Conservation (phyloP, 2,113 vertebrate genomes). For the Catharus minimus region DNA sequence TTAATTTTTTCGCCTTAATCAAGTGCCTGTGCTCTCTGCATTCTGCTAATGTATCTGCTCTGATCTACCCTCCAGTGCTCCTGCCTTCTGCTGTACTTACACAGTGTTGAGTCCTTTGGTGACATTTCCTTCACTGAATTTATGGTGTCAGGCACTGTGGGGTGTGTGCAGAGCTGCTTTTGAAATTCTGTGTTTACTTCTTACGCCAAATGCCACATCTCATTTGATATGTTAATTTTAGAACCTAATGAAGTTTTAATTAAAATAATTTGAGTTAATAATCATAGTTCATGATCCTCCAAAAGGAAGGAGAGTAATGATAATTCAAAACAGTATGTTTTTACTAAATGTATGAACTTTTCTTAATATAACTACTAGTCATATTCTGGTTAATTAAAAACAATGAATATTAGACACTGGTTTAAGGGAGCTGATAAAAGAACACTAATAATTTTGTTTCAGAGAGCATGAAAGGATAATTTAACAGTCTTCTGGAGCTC, state of each 20-base stretch:
- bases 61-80: background rate
- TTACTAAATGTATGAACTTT: background rate
- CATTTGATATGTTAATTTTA: slow-evolving; percentile 62
- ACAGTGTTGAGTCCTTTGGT: background rate
- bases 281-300: slow-evolving; percentile 29
- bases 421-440: background rate
- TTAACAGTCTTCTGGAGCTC: background rate
- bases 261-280: slow-evolving; percentile 64
- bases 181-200: slow-evolving; percentile 35
- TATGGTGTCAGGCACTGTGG: background rate
- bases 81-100: background rate
- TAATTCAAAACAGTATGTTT: slow-evolving; percentile 15
- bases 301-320: slow-evolving; percentile 16
- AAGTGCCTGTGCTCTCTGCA: background rate
- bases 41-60: background rate
- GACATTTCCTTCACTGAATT: background rate
- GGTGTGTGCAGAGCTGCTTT: background rate
- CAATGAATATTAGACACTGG: background rate
- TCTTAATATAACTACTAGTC: background rate
- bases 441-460: background rate
- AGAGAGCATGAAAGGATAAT: background rate
- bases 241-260: slow-evolving; percentile 57
- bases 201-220: slow-evolving; percentile 9
- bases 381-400: slow-evolving; percentile 32
- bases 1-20: background rate